Evolutionary conservation across 1,140 invertebrate species (phyloP).

Genomic region (Acromyrmex charruanus): DNA sequence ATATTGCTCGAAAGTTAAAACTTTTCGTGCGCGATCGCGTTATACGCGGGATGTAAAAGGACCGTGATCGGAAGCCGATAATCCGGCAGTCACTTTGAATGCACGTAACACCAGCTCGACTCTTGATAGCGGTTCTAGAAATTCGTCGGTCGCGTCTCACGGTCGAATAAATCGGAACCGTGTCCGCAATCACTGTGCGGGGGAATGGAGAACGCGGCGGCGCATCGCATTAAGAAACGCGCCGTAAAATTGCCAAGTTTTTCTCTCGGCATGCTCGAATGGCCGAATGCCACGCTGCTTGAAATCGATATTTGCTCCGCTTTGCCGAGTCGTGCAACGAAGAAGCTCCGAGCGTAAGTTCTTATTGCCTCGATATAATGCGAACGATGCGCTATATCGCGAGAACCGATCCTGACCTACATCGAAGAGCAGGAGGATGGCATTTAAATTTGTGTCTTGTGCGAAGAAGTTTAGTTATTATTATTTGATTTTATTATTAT

Average conservation of each 20-base stretch:
- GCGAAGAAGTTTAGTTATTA: background rate
- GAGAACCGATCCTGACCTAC: constrained; percentile 60
- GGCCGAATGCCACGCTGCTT: constrained; percentile 48
- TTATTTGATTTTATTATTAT: constrained; percentile 7
- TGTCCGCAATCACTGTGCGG: background rate
- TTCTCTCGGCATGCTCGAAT: constrained; percentile 45
- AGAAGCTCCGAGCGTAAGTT: constrained; percentile 38
- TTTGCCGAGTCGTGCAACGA: constrained; percentile 19
- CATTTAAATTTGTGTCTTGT: background rate
- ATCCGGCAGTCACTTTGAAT: constrained; percentile 41
- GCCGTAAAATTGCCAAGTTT: constrained; percentile 55
- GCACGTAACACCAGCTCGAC: constrained; percentile 33
- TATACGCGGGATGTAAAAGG: constrained; percentile 33
- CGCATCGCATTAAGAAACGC: constrained; percentile 51
- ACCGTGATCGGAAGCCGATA: constrained; percentile 53
- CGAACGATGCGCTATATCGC: constrained; percentile 43
- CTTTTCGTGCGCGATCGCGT: constrained; percentile 9
- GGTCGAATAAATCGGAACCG: constrained; percentile 51
- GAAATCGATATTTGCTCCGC: constrained; percentile 54
- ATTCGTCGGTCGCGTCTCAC: constrained; percentile 47
- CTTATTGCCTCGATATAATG: constrained; percentile 51
- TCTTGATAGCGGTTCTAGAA: constrained; percentile 20
- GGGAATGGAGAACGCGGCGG: constrained; percentile 2
- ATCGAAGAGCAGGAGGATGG: constrained; percentile 9
- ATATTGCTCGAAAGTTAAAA: constrained; percentile 20